These are phyloP conservation scores for Hystrix cristata DNA, from an alignment of 2,113 vertebrate genomes.

Conservation along the genomic window DNA sequence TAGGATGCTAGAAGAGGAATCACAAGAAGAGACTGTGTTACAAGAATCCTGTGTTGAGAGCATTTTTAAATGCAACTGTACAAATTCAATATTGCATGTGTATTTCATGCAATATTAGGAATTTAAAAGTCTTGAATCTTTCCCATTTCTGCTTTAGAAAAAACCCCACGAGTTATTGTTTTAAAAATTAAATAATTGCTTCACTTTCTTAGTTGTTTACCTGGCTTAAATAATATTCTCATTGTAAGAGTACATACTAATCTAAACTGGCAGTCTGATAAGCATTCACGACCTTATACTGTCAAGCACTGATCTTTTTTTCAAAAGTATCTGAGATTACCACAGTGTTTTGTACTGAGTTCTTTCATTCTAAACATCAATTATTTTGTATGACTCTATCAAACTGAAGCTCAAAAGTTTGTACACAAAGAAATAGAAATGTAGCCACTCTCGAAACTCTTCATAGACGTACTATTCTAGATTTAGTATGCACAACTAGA, in stretches of 20 bases:
- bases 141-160: neutral
- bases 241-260: neutral
- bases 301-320: neutral
- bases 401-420: conserved; percentile 34
- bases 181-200: neutral
- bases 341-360: conserved; percentile 23
- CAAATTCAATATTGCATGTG: neutral
- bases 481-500: neutral
- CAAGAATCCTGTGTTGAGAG: neutral
- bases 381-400: conserved; percentile 11
- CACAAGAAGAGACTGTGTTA: neutral
- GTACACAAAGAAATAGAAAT: neutral
- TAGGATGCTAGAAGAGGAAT: neutral
- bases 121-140: neutral
- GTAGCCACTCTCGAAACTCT: neutral
- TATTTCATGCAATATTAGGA: neutral
- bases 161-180: neutral
- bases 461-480: neutral
- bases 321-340: conserved; percentile 17
- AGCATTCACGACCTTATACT: neutral
- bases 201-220: conserved; percentile 41
- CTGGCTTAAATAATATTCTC: neutral
- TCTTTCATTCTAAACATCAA: neutral
- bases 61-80: neutral
- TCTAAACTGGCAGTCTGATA: neutral